Percentiles rank a stretch among this genome's conserved stretches.
phyloP scores from a whole-genome alignment of 2,797 vertebrate species.

The Micromesistius poutassou region DNA sequence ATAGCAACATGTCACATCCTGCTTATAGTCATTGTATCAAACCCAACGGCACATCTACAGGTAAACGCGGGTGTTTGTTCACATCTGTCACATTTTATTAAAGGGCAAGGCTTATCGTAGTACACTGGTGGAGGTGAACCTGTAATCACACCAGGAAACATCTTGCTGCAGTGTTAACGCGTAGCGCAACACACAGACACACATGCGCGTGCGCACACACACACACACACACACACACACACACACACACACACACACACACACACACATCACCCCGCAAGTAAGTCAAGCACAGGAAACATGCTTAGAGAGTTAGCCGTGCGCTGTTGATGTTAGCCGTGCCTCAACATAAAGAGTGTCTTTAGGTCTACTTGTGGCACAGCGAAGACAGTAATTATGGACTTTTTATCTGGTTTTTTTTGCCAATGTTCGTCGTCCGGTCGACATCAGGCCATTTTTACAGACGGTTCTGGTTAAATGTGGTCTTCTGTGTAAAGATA shows the following conservation, averaged over 20 bases:
- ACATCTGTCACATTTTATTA: not conserved
- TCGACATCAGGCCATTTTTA: not conserved
- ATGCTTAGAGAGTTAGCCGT: not conserved
- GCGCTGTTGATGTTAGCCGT: too few species aligned
- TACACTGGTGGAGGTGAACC: not conserved
- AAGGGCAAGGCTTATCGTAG: not conserved
- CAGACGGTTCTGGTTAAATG: conserved; percentile 35
- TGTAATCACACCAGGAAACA: not conserved
- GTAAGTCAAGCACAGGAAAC: not conserved
- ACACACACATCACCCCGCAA: not conserved
- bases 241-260: not conserved
- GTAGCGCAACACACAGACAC: not conserved
- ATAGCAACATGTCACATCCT: not conserved
- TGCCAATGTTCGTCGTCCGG: conserved; percentile 34
- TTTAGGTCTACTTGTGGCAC: not conserved
- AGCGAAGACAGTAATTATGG: not conserved
- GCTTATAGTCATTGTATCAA: not conserved
- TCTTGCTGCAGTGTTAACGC: not conserved
- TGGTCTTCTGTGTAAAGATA: conserved; percentile 34
- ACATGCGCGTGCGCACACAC: conserved; percentile 12
- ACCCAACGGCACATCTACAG: not conserved
- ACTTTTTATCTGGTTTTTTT: conserved; percentile 24
- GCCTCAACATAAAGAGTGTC: not conserved
- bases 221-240: not conserved
- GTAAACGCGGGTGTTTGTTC: not conserved